These are phyloP conservation scores for Pelosia muscerda DNA, from an alignment of 2,888 invertebrate species.

Conservation along the genomic window DNA sequence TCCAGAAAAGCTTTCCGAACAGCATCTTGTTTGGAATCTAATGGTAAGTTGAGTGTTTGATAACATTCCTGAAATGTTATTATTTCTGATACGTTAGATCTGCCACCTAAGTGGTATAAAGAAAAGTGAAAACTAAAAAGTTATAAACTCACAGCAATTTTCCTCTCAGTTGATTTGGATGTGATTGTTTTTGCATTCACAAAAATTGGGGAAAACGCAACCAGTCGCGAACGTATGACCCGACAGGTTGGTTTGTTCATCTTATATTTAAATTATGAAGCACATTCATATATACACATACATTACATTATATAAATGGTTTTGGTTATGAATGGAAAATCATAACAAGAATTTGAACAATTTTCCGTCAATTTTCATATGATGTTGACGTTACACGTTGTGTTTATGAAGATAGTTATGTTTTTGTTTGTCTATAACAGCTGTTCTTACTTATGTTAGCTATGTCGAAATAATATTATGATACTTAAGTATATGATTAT, in stretches of 20 bases:
- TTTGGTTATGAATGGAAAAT: slow-evolving; percentile 3
- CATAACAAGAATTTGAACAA: slow-evolving; percentile 8
- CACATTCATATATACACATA: slow-evolving; percentile 26
- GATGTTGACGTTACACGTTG: neutral
- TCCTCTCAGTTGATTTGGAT: slow-evolving; percentile 50
- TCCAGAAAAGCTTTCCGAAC: slow-evolving; percentile 91
- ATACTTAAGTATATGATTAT: too few relatives aligned
- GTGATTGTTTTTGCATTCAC: slow-evolving; percentile 42
- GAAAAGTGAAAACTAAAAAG: neutral
- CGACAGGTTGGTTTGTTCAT: slow-evolving; percentile 46
- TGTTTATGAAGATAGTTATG: neutral
- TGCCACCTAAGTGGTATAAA: too few relatives aligned
- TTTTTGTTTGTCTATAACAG: neutral
- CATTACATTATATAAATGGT: too few relatives aligned
- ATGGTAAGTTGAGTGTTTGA: slow-evolving; percentile 88
- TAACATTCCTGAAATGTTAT: slow-evolving; percentile 88
- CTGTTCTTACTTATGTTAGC: too few relatives aligned
- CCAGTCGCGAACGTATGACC: slow-evolving; percentile 29
- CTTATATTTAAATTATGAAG: slow-evolving; percentile 20
- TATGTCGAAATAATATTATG: too few relatives aligned
- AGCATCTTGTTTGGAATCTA: slow-evolving; percentile 90
- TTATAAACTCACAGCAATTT: slow-evolving; percentile 59
- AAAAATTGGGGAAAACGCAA: slow-evolving; percentile 22
- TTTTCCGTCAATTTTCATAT: neutral
- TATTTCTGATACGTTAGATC: slow-evolving; percentile 1